These are phyloP conservation scores for Apistogramma diplotaenia DNA, from an alignment of 2,113 vertebrate species.

Conservation along the genomic window DNA sequence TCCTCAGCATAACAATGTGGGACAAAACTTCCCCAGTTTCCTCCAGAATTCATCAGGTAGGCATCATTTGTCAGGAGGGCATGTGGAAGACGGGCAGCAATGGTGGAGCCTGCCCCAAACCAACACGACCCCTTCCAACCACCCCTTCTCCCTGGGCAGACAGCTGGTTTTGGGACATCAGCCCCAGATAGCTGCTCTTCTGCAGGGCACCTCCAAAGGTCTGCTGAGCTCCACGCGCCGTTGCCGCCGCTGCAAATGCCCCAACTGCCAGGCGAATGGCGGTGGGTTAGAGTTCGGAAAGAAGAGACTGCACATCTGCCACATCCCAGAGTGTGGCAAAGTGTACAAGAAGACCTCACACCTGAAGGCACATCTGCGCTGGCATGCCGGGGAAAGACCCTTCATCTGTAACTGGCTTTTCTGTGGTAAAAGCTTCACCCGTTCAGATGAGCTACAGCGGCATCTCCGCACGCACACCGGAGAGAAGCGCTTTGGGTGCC, in stretches of 20 bases:
- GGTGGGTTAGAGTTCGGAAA: constrained; percentile 78
- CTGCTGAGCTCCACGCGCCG: constrained; percentile 81
- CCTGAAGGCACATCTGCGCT: constrained; percentile 87
- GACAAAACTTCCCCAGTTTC: constrained; percentile 81
- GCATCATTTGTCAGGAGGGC: constrained; percentile 71
- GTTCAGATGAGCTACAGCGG: constrained; percentile 85
- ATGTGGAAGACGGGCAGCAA: constrained; percentile 79
- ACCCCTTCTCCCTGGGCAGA: constrained; percentile 78
- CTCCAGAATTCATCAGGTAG: constrained; percentile 77
- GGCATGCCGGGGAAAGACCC: constrained; percentile 86
- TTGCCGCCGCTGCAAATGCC: constrained; percentile 84
- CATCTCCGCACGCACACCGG: constrained; percentile 88
- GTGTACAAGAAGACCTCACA: constrained; percentile 90
- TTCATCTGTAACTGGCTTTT: constrained; percentile 89
- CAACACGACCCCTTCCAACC: constrained; percentile 63
- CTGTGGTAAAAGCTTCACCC: constrained; percentile 87
- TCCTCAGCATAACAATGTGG: constrained; percentile 75
- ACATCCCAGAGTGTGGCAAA: constrained; percentile 86
- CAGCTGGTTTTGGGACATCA: constrained; percentile 83
- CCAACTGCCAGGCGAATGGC: constrained; percentile 81
- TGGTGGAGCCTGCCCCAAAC: constrained; percentile 86
- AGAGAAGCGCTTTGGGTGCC: constrained; percentile 86
- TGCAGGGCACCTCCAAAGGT: constrained; percentile 82
- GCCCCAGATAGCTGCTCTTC: constrained; percentile 81
- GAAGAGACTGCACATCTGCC: constrained; percentile 86